Evolutionary conservation across 2,888 invertebrate genomes (phyloP), one percentile per base, ranked within the genome.

Genomic region (Rhamnusium bicolor): DNA sequence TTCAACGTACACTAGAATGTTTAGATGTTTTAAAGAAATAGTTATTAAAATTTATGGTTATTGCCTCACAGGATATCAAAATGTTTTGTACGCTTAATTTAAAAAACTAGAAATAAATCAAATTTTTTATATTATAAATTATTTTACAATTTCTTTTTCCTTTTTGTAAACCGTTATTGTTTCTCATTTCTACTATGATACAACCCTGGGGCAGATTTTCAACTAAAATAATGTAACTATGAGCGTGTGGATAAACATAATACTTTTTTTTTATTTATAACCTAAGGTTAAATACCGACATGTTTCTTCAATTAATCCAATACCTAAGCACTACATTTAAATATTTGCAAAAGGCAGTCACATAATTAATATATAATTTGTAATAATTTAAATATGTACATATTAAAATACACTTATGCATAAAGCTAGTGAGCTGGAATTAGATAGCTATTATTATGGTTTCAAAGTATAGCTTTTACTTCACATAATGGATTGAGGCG

Each of bases 401-500:
- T 71, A 63, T 60, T 67, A 71, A 56, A 66, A 66, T 49, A 49
- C 32, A 51, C 27, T 60, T 27, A 71, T 65, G 46, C 21, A 62
- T 29, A 68, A 61, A 56, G 16, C 19, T 10, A 51, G 51, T 51
- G 51, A 7, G 18, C 53, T 46, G 32, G 21, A 21, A 19, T 67
- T 24, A 62, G 68, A 72, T 72, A 62, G 27, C 49, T 67, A 62
- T 67, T 72, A 68, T 72, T 72, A 68, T 46, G 10, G 58, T 51
- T 60, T 14, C 27, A 60, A 60, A 71, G 54, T 61, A 61, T 40
- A 58, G 66, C 71, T 65, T 58, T 71, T 71, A 49, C 53, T 53
- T 70, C 47, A 47, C 56, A 49, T 49, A 70, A 49, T 70, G 18
- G 27, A 40, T 46, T 47, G 49, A 24, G 56, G 54, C 46, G 32